Percentiles rank a stretch among this genome's conserved stretches.
Evolutionary conservation across 1,140 invertebrate genomes (phyloP).

Genomic region (Drosophila paulistorum): DNA sequence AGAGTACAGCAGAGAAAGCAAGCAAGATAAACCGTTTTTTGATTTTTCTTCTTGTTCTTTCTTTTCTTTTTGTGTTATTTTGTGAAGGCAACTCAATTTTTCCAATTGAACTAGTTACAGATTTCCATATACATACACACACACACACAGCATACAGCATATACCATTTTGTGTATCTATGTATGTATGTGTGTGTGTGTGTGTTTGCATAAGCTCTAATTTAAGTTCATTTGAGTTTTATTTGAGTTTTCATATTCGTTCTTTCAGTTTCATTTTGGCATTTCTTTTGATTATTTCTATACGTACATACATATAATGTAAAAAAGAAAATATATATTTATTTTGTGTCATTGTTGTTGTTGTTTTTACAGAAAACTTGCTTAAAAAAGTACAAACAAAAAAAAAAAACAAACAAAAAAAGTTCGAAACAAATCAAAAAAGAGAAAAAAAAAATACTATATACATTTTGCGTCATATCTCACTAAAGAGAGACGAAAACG

Average conservation of each 20-base stretch:
- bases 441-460: conserved; percentile 30
- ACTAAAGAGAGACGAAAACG: conserved; percentile 29
- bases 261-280: conserved; percentile 39
- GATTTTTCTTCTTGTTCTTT: conserved; percentile 32
- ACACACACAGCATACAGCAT: conserved; percentile 21
- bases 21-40: conserved; percentile 53
- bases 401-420: conserved; percentile 55
- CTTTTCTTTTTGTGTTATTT: conserved; percentile 21
- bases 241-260: conserved; percentile 43
- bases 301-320: conserved; percentile 51
- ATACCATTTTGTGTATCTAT: conserved; percentile 43
- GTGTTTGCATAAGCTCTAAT: conserved; percentile 45
- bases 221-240: conserved; percentile 54
- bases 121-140: conserved; percentile 35
- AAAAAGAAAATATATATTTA: conserved; percentile 40
- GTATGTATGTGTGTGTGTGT: conserved; percentile 31
- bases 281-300: conserved; percentile 24
- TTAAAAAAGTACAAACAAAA: conserved; percentile 67
- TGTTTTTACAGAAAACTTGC: conserved; percentile 81
- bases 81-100: conserved; percentile 68
- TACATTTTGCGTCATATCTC: conserved; percentile 40
- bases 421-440: conserved; percentile 53
- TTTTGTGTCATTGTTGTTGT: conserved; percentile 75
- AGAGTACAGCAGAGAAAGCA: conserved; percentile 37
- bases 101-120: conserved; percentile 80